Evolutionary conservation across 1,140 invertebrate genomes (phyloP).

Genomic region (Cydia pomonella): DNA sequence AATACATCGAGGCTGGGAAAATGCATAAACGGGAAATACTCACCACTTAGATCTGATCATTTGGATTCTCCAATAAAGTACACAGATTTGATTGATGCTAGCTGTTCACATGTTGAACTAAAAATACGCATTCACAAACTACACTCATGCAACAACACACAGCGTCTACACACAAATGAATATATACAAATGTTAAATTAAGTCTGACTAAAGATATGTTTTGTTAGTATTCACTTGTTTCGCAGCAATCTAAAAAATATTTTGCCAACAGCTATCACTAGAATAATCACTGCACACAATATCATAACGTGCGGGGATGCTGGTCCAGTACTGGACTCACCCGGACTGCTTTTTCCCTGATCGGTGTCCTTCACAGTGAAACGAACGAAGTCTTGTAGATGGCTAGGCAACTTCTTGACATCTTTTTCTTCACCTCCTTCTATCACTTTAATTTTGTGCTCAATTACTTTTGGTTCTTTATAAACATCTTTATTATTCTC

Average conservation of each 20-base stretch:
- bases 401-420: conserved; percentile 84
- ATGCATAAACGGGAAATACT: conserved; percentile 29
- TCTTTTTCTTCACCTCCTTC: conserved; percentile 83
- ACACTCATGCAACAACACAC: conserved; percentile 50
- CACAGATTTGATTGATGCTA: background rate
- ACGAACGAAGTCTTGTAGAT: conserved; percentile 87
- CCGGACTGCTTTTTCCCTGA: conserved; percentile 75
- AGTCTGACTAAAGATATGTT: conserved; percentile 36
- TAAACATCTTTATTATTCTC: conserved; percentile 55
- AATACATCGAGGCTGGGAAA: background rate
- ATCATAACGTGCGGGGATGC: conserved; percentile 74
- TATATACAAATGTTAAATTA: conserved; percentile 36
- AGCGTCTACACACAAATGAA: conserved; percentile 37
- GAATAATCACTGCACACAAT: conserved; percentile 74
- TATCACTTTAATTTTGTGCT: conserved; percentile 82
- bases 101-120: background rate
- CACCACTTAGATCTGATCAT: background rate
- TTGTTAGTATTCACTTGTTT: conserved; percentile 53
- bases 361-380: conserved; percentile 82
- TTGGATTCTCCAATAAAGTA: conserved; percentile 2
- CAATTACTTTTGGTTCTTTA: conserved; percentile 78
- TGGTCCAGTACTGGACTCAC: conserved; percentile 62
- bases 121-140: conserved; percentile 24
- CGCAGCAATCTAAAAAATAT: conserved; percentile 66
- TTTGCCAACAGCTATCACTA: conserved; percentile 69